These are phyloP conservation scores for Penaeus vannamei DNA, from an alignment of 1,140 invertebrate species.

Conservation along the genomic window DNA sequence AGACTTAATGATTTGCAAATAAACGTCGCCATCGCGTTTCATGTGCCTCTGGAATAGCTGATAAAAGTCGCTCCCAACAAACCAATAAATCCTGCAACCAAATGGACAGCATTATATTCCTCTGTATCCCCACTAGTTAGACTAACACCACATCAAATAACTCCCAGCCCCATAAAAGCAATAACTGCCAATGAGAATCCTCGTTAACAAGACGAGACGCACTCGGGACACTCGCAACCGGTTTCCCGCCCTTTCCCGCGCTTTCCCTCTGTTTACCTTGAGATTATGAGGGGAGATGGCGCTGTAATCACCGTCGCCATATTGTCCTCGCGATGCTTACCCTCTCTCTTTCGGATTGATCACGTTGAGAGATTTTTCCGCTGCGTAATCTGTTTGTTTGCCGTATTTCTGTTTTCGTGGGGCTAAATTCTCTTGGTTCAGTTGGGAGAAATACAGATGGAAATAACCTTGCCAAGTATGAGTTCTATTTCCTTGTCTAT, in stretches of 20 bases:
- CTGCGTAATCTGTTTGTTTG: constrained; percentile 42
- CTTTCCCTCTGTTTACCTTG: constrained; percentile 65
- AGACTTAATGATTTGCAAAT: too few relatives aligned
- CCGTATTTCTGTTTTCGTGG: not conserved
- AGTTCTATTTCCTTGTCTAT: too few relatives aligned
- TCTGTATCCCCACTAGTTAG: not conserved
- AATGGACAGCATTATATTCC: constrained; percentile 4
- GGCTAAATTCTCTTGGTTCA: too few relatives aligned
- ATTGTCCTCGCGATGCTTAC: constrained; percentile 61
- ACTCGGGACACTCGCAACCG: constrained; percentile 34
- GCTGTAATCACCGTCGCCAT: constrained; percentile 63
- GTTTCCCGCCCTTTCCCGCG: constrained; percentile 40
- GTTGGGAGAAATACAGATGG: too few relatives aligned
- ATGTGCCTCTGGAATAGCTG: too few relatives aligned
- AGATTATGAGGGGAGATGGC: constrained; percentile 66
- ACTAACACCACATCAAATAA: not conserved
- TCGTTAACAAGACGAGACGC: constrained; percentile 35
- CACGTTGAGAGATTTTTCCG: constrained; percentile 45
- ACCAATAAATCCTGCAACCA: too few relatives aligned
- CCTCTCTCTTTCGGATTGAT: constrained; percentile 55
- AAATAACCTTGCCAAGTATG: too few relatives aligned
- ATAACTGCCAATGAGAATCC: constrained; percentile 37
- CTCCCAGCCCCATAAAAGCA: not conserved
- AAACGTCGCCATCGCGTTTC: too few relatives aligned
- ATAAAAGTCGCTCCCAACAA: too few relatives aligned